Evolutionary conservation across 2,113 vertebrate species (phyloP).

Genomic region (Alectura lathami): DNA sequence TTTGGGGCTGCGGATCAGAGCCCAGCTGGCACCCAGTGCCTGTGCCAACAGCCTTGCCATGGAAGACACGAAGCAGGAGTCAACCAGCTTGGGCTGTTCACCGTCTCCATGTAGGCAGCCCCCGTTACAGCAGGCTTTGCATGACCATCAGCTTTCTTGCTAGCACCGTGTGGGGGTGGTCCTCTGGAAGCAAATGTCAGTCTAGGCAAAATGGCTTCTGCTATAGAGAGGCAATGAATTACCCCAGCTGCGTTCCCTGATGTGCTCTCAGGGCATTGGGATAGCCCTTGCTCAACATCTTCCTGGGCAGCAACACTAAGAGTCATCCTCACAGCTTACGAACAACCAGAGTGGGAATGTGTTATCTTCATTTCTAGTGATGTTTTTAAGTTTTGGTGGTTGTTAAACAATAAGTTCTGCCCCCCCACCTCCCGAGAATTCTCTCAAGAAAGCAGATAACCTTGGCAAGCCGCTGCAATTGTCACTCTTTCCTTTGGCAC

Average conservation of each 20-base stretch:
- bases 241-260: neutral
- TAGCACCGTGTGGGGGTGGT: fast-evolving
- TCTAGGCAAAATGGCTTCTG: neutral
- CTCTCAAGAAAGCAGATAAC: conserved; percentile 7
- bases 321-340: fast-evolving
- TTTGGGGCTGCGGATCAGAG: neutral
- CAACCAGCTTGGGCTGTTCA: neutral
- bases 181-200: neutral
- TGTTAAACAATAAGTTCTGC: neutral
- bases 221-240: fast-evolving
- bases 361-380: neutral
- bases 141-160: neutral
- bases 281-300: neutral
- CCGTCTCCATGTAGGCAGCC: neutral
- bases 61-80: neutral
- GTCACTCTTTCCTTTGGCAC: conserved; percentile 28
- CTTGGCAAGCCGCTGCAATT: conserved; percentile 35
- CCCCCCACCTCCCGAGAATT: neutral
- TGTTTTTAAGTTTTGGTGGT: neutral
- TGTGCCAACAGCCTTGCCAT: fast-evolving
- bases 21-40: neutral
- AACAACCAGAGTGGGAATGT: neutral
- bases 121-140: fast-evolving
- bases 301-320: neutral
- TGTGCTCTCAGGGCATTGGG: fast-evolving